Evolutionary conservation across 1,140 invertebrate species (phyloP).

Genomic region (Hycleus phaleratus): DNA sequence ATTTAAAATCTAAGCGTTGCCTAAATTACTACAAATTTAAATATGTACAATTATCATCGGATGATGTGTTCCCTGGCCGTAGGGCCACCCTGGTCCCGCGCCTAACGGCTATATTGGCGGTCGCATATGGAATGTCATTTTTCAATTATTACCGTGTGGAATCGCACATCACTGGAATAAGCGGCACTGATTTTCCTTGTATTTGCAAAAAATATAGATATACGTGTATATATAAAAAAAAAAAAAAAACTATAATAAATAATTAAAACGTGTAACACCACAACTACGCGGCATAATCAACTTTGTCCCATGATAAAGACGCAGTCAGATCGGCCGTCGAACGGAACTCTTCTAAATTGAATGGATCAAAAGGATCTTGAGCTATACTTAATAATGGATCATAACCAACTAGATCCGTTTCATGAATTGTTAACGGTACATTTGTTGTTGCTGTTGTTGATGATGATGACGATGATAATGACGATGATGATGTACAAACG

Average conservation of each 20-base stretch:
- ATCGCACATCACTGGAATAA: constrained; percentile 38
- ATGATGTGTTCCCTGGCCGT: constrained; percentile 33
- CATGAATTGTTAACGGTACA: constrained; percentile 34
- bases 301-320: constrained; percentile 51
- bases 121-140: constrained; percentile 39
- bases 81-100: constrained; percentile 38
- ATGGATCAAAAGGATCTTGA: constrained; percentile 61
- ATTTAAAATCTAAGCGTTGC: constrained; percentile 16
- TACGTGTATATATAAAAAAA: not conserved
- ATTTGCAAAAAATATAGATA: not conserved
- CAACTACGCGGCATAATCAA: constrained; percentile 54
- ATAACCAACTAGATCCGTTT: constrained; percentile 44
- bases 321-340: constrained; percentile 45
- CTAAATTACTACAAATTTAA: constrained; percentile 6
- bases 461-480: too few relatives aligned
- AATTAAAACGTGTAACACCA: not conserved
- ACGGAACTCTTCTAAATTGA: constrained; percentile 64
- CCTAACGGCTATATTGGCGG: constrained; percentile 33
- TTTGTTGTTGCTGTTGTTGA: too few relatives aligned
- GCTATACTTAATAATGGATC: constrained; percentile 55
- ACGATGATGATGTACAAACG: too few relatives aligned
- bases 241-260: not conserved
- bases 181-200: constrained; percentile 13
- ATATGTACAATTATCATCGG: constrained; percentile 19
- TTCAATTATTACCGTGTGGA: constrained; percentile 25